Evolutionary conservation across 2,888 invertebrate species (phyloP).

Genomic region (Pogonocherus hispidulus): DNA sequence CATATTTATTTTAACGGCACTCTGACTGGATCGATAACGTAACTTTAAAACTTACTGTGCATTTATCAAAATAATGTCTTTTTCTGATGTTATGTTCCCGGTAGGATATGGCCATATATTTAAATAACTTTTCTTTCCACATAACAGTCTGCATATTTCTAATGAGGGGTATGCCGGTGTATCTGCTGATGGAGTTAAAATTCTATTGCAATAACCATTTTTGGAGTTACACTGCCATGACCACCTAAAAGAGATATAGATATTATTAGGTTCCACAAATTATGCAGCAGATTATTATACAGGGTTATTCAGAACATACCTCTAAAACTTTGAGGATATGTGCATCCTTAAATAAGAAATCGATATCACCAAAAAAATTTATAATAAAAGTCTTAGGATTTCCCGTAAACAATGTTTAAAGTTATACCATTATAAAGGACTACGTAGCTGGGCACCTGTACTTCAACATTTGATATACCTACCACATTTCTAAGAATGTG

Average conservation of each 20-base stretch:
- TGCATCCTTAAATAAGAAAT: too few relatives aligned
- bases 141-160: conserved; percentile 77
- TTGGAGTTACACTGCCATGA: conserved; percentile 43
- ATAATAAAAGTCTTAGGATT: too few relatives aligned
- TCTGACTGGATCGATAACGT: too few relatives aligned
- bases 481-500: too few relatives aligned
- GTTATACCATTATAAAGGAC: too few relatives aligned
- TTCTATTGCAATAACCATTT: conserved; percentile 40
- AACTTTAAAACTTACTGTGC: conserved; percentile 70
- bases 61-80: conserved; percentile 71
- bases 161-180: conserved; percentile 67
- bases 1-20: too few relatives aligned
- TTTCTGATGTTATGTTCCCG: conserved; percentile 58
- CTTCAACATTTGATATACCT: too few relatives aligned
- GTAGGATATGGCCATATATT: conserved; percentile 80
- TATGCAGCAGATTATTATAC: not conserved
- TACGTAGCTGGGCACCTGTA: too few relatives aligned
- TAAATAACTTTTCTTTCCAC: conserved; percentile 74
- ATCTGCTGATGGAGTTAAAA: conserved; percentile 13
- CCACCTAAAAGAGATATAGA: conserved; percentile 20
- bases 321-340: too few relatives aligned
- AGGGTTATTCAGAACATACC: too few relatives aligned
- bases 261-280: not conserved
- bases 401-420: too few relatives aligned
- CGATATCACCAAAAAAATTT: too few relatives aligned